These are phyloP conservation scores for Mionectes macconnelli DNA, from an alignment of 2,113 vertebrate genomes.

Conservation along the genomic window DNA sequence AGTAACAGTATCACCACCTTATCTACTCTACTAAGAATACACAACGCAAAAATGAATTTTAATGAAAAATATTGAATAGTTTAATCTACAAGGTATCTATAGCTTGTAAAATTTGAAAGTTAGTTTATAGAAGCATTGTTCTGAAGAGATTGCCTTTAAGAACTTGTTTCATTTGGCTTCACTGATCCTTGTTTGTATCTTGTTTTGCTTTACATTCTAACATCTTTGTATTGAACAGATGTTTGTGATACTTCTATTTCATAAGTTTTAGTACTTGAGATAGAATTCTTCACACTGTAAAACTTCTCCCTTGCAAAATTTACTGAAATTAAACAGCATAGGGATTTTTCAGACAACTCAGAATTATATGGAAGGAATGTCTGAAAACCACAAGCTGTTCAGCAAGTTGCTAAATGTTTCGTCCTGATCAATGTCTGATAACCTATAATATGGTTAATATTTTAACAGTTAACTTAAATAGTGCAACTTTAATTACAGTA, in stretches of 20 bases:
- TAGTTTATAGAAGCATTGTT: neutral
- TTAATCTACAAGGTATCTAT: neutral
- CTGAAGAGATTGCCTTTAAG: neutral
- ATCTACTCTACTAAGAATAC: neutral
- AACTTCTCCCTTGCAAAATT: neutral
- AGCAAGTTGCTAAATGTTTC: neutral
- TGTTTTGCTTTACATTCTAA: neutral
- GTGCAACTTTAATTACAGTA: neutral
- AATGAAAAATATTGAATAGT: neutral
- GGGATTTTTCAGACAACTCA: neutral
- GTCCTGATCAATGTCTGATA: neutral
- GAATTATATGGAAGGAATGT: neutral
- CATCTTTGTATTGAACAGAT: neutral
- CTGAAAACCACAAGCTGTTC: conserved; percentile 1
- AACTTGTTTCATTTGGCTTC: neutral
- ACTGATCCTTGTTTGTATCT: neutral
- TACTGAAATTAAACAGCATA: neutral
- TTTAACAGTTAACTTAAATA: neutral
- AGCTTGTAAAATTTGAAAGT: neutral
- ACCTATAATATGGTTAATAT: neutral
- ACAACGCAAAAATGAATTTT: neutral
- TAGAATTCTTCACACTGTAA: neutral
- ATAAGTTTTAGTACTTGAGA: neutral
- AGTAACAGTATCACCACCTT: neutral
- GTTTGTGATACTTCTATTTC: neutral